Percentiles rank a stretch among this genome's conserved stretches.
Conservation (phyloP, 2,113 vertebrate genomes). For the Phalacrocorax brasilianus region DNA sequence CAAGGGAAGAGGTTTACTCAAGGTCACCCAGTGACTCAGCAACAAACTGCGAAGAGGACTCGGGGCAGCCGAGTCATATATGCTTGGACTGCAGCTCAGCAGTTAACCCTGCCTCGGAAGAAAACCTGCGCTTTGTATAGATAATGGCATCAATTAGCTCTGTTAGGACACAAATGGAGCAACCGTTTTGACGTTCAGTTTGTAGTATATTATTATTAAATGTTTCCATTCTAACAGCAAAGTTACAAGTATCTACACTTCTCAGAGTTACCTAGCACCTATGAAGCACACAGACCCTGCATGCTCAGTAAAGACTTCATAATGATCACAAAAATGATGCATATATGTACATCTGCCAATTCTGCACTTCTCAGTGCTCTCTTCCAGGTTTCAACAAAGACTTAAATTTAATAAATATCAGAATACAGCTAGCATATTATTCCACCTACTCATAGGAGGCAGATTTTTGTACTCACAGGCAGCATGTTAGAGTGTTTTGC, state of each 20-base stretch:
- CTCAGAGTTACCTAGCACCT: not conserved
- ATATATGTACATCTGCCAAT: not conserved
- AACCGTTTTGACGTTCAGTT: not conserved
- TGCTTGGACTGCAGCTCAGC: not conserved
- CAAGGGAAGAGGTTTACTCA: not conserved
- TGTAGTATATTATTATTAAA: not conserved
- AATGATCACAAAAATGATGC: not conserved
- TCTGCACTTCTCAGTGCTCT: not conserved
- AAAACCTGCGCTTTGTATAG: not conserved
- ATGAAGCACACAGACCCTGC: not conserved
- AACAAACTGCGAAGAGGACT: not conserved
- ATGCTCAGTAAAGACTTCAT: not conserved
- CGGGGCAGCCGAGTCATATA: rapidly evolving
- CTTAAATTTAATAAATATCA: not conserved
- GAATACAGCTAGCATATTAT: constrained; percentile 13
- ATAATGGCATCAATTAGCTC: not conserved
- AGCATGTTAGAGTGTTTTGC: not conserved
- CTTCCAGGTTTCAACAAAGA: not conserved
- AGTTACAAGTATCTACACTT: not conserved
- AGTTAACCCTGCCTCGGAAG: not conserved
- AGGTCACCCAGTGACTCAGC: constrained; percentile 29
- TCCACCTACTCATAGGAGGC: not conserved
- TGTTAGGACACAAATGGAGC: not conserved
- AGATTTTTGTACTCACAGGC: not conserved
- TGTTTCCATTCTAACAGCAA: not conserved